Evolutionary conservation across 2,888 invertebrate genomes (phyloP), one percentile per base, ranked within the genome.

Genomic region (Ectemnius continuus): DNA sequence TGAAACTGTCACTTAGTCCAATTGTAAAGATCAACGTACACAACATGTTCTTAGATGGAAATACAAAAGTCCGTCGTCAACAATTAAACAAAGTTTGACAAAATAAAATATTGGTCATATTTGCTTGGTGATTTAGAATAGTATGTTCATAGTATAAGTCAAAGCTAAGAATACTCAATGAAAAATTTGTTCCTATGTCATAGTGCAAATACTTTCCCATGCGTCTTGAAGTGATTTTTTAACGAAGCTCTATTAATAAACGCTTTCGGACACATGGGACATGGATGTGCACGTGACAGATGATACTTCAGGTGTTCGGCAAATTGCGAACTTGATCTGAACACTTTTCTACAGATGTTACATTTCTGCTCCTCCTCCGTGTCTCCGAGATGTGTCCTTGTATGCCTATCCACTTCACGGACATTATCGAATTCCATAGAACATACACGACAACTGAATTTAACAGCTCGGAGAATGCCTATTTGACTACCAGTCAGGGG

Each of bases 401-500:
- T 86, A 47, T 90, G 89, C 28, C 73, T 76, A 58, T 89, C 87
- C 4, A 88, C 88, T 59, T 86, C 89, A 0, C 79, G 85, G 3
- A 88, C 78, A 16, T 85, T 89, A 2, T 82, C 71, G 16, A 89
- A 87, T 62, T 87, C 82, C 74, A 86, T 84, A 1, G 80, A 84
- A 61, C 90, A 90, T 3, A 88, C 82, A 52, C 83, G 79, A 73
- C 89, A 89, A 14, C 84, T 85, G 65, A 87, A 89, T 62, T 85
- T 88, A 0, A 87, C 80, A 0, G 86, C 77, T 2, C 82, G 79
- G 1, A 84, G 64, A 16, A 86, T 82, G 4, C 82, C 83, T 67
- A 85, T 76, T 61, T 83, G 78, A 64, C 78, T 79, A 1, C 83
- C 82, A 28, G 80, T 81, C 36, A 85, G 48, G 20, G 82, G 82